Percentiles rank a stretch among this genome's conserved stretches.
Evolutionary conservation across 2,797 vertebrate genomes (phyloP).

Genomic region (Astyanax mexicanus): DNA sequence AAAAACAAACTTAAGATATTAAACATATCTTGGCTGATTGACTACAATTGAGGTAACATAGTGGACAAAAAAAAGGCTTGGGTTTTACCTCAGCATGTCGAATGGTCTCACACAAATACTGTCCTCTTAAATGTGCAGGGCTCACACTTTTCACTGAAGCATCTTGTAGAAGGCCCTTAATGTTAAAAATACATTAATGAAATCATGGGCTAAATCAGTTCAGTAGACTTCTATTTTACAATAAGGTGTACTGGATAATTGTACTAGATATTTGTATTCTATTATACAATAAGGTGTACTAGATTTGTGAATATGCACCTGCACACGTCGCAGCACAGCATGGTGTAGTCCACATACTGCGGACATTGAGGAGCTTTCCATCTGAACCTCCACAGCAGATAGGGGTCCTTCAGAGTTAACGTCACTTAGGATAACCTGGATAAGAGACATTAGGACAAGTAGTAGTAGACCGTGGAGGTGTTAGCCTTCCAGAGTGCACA

Average conservation of each 20-base stretch:
- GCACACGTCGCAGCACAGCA: conserved; percentile 76
- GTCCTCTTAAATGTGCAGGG: conserved; percentile 54
- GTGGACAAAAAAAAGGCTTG: neutral
- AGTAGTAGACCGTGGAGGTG: neutral
- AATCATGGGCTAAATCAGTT: neutral
- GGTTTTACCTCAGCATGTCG: conserved; percentile 73
- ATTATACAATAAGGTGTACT: neutral
- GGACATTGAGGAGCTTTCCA: conserved; percentile 84
- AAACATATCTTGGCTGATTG: neutral
- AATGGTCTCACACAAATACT: conserved; percentile 63
- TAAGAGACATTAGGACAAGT: conserved; percentile 23
- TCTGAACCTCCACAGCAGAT: conserved; percentile 80
- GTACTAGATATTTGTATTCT: no score
- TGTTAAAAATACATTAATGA: neutral
- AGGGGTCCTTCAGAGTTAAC: conserved; percentile 66
- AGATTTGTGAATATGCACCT: conserved; percentile 67
- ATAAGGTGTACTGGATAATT: no score
- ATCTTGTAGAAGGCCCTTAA: conserved; percentile 70
- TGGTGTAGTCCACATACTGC: conserved; percentile 86
- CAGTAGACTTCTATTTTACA: neutral
- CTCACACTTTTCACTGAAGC: conserved; percentile 47
- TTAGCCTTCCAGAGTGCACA: no score
- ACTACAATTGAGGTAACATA: neutral
- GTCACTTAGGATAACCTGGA: conserved; percentile 78
- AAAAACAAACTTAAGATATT: no score